Base-by-base conservation (phyloP, 2,113 vertebrate genomes). In the Melierax canorus region DNA sequence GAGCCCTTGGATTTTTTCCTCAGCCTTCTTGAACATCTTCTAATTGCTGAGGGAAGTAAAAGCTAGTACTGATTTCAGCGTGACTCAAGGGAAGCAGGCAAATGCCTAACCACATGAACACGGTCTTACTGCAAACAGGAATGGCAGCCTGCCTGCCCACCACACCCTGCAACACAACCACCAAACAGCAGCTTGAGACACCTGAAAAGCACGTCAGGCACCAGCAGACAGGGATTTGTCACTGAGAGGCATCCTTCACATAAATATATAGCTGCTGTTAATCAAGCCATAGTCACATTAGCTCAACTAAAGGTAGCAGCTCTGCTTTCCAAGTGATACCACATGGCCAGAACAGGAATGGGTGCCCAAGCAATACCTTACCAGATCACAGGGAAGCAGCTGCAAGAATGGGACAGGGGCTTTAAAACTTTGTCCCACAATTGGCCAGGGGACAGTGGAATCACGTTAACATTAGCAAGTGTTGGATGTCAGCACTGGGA, bases 331-430 rank as follows among this genome's bases (percentile, higher is more conserved):
- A 41, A 86, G 38, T 1, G 1, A 55, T 71, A 39, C 23, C 50
- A 29, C 29, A 2, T 2, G 16, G 69, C 50, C 51, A 48, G 56
- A 56, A n/a, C 22, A 55, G 38, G 34, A 82, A 45, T 0, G 10
- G 58, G 59, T 62, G 71, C 39, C 58, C 11, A 22, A 34, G 46
- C 43, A 19, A 17, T 9, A 69, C 30, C 83, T 86, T 3, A 62
- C 19, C 0, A 0, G 18, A n/a, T 15, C 43, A 64, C 3, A 0
- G 0, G 2, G 38, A 78, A 72, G 66, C 51, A 69, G 67, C 36
- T 51, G 30, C 15, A 84, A 43, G n/a, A 81, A 64, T 1, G 0
- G 2, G 29, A n/a, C 17, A 12, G 20, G 41, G 34, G 7, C 15
- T 41, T 68, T 51, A 26, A 27, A 55, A 53, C 73, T 60, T 9